A percentile compares a stretch with the other conserved stretches of the same genome.
Evolutionary conservation across 2,113 vertebrate species (phyloP).

Genomic region (Shinisaurus crocodilurus): DNA sequence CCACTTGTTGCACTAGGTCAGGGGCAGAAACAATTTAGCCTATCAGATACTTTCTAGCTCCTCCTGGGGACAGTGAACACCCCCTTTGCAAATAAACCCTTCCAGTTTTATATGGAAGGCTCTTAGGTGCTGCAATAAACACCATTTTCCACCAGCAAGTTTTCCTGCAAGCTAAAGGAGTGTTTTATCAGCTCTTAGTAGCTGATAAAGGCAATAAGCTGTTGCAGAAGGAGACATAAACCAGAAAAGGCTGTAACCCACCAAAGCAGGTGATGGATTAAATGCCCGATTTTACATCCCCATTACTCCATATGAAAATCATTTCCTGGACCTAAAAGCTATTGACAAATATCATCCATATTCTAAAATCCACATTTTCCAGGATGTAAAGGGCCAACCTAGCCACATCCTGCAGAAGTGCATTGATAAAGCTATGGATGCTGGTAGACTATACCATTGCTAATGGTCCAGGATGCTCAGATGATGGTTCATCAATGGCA

Average conservation of each 20-base stretch:
- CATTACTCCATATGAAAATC: background rate
- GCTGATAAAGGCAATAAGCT: background rate
- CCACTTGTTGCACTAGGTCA: too few species aligned
- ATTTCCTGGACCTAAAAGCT: background rate
- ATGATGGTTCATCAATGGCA: background rate
- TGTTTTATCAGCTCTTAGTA: background rate
- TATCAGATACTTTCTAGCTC: background rate
- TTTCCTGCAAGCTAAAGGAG: background rate
- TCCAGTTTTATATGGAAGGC: background rate
- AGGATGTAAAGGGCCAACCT: background rate
- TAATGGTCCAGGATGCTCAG: background rate
- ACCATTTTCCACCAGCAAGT: background rate
- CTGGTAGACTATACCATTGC: background rate
- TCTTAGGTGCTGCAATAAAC: background rate
- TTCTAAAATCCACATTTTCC: background rate
- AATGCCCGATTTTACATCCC: background rate
- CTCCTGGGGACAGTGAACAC: background rate
- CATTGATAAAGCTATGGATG: background rate
- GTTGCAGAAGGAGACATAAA: background rate
- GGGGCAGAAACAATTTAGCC: background rate
- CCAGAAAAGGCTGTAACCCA: background rate
- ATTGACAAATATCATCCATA: background rate
- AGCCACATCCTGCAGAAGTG: background rate
- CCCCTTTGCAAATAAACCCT: background rate
- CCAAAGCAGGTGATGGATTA: background rate